phyloP scores from a whole-genome alignment of 2,113 vertebrate genomes.

The Poecilia latipinna region DNA sequence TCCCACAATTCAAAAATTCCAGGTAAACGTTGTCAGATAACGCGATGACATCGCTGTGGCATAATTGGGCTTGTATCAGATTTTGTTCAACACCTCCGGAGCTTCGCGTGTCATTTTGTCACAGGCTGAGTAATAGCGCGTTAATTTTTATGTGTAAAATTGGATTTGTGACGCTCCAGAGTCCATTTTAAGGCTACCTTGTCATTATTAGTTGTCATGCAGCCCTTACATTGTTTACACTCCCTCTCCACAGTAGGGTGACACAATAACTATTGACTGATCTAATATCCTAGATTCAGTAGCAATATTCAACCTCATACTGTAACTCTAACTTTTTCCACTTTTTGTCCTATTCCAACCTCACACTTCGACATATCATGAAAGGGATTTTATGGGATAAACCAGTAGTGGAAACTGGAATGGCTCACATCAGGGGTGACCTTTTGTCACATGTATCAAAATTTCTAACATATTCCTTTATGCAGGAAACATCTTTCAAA shows the following conservation, averaged over 20 bases:
- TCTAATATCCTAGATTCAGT: not conserved
- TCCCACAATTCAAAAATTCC: not conserved
- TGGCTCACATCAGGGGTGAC: too few relatives aligned
- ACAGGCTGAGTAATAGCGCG: constrained; percentile 1
- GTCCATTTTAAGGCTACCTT: not conserved
- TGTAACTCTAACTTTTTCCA: not conserved
- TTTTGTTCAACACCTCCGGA: not conserved
- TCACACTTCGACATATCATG: not conserved
- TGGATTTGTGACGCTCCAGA: not conserved
- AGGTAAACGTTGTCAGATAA: not conserved
- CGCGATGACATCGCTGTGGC: constrained; percentile 12
- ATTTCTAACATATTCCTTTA: too few relatives aligned
- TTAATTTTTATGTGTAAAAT: not conserved
- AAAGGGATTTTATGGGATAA: not conserved
- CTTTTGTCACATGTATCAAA: too few relatives aligned
- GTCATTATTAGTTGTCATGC: not conserved
- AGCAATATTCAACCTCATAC: not conserved
- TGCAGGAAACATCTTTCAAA: too few relatives aligned
- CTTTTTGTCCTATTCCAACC: not conserved
- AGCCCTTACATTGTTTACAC: not conserved
- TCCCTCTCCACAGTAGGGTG: not conserved
- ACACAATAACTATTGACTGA: not conserved
- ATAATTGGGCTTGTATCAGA: constrained; percentile 24
- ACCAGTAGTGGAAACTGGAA: too few relatives aligned
- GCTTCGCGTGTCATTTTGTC: not conserved